Evolutionary conservation across 2,888 invertebrate species (phyloP), one percentile per base, ranked within the genome.

Genomic region (Diabrotica balteata): DNA sequence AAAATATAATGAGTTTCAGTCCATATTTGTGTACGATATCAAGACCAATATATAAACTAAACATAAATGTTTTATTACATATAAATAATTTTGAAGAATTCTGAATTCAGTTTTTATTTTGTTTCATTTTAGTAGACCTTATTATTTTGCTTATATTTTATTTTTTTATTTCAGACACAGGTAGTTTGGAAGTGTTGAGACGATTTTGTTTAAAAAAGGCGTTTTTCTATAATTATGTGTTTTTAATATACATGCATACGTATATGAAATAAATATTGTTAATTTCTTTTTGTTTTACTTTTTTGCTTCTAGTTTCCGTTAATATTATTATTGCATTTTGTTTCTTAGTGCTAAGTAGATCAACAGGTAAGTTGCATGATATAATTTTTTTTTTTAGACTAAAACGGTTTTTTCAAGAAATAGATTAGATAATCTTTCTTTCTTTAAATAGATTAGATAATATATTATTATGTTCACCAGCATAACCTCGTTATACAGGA

Each of bases 151-250:
- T 80, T 81, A 79, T 77, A 85, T 86, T 80, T 72, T 81, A 80
- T 81, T 79, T 77, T 86, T 81, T 75, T 70, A 76, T 82, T 87
- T 85, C 87, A 88, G 88, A 76, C 77, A 74, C 77, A 77, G 78
- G 74, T 79, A 78, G 75, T 67, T 70, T 71, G 68, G 70, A 68
- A 62, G 64, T 49, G 61, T 62, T 59, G 17, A 61, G 59, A 61
- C 66, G 67, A 66, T 69, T 57, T 61, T 66, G 59, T 63, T 68
- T 68, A 46, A 63, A 55, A 32, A 32, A 32, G 32, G 8, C 63
- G 66, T 71, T 68, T 70, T 70, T 69, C 64, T 70, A 82, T 81
- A 81, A 85, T 85, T 84, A 85, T 84, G 85, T 80, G 84, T 82
- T 67, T 58, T 69, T 66, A 54, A 49, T 53, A 58, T 59, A 63